These are phyloP conservation scores for Bombylius major DNA, from an alignment of 2,888 invertebrate genomes.

Conservation along the genomic window DNA sequence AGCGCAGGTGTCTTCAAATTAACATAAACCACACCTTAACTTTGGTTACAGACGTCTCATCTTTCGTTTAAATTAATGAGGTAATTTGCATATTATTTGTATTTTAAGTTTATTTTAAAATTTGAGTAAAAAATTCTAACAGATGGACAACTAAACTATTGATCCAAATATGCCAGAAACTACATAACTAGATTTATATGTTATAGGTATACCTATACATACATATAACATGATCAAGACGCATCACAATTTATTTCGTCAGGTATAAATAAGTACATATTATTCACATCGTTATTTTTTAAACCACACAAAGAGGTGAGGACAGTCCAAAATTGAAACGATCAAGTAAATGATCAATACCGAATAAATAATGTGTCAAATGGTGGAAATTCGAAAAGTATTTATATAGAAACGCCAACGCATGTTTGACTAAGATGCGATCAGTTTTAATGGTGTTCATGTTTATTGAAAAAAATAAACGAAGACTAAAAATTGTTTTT, in stretches of 20 bases:
- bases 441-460: neutral
- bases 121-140: neutral
- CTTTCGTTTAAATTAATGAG: constrained; percentile 6
- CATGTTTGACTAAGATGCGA: neutral
- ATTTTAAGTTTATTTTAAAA: neutral
- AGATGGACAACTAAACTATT: neutral
- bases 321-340: neutral
- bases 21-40: constrained; percentile 7
- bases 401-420: neutral
- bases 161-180: no score
- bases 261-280: no score
- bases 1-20: constrained; percentile 5
- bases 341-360: neutral
- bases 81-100: constrained; percentile 10
- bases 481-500: neutral
- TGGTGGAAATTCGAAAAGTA: neutral
- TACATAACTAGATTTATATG: no score
- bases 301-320: neutral
- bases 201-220: no score
- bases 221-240: no score
- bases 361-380: neutral
- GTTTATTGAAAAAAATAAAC: neutral
- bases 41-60: neutral
- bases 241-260: no score
- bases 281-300: neutral